Evolutionary conservation across 2,113 vertebrate genomes (phyloP).

Genomic region (Pandion haliaetus): DNA sequence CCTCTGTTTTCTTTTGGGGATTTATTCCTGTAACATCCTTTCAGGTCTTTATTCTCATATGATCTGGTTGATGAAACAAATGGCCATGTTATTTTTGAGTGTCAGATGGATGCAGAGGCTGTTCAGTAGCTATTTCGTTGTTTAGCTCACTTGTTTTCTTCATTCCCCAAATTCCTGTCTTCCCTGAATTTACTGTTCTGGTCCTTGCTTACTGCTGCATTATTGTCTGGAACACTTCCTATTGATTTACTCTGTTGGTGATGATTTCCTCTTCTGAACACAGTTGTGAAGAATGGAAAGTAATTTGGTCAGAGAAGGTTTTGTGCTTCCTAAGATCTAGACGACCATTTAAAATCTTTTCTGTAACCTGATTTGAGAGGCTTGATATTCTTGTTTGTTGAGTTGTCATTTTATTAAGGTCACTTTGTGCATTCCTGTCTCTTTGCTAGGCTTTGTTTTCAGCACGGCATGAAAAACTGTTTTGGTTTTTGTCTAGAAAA

Average conservation of each 20-base stretch:
- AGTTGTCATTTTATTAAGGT: neutral
- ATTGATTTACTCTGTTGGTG: neutral
- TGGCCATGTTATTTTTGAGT: neutral
- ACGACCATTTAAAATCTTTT: neutral
- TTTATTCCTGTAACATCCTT: neutral
- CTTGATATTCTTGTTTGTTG: neutral
- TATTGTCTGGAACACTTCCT: conserved; percentile 12
- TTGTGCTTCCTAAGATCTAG: neutral
- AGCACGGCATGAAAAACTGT: neutral
- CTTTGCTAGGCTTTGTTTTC: neutral
- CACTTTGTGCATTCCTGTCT: neutral
- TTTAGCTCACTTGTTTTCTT: neutral
- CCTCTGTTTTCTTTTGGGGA: neutral
- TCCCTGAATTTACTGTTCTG: neutral
- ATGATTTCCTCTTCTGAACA: neutral
- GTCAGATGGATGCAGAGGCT: neutral
- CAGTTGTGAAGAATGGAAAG: neutral
- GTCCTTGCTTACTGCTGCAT: neutral
- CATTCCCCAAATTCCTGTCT: neutral
- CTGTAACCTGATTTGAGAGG: neutral
- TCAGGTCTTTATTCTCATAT: neutral
- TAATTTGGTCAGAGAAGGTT: neutral
- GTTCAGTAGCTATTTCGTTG: neutral
- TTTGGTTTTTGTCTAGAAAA: neutral
- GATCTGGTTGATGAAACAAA: neutral